A percentile compares a stretch with the other conserved stretches of the same genome.
These are phyloP conservation scores for Incurvaria masculella DNA, from an alignment of 2,888 invertebrate species.

Conservation along the genomic window DNA sequence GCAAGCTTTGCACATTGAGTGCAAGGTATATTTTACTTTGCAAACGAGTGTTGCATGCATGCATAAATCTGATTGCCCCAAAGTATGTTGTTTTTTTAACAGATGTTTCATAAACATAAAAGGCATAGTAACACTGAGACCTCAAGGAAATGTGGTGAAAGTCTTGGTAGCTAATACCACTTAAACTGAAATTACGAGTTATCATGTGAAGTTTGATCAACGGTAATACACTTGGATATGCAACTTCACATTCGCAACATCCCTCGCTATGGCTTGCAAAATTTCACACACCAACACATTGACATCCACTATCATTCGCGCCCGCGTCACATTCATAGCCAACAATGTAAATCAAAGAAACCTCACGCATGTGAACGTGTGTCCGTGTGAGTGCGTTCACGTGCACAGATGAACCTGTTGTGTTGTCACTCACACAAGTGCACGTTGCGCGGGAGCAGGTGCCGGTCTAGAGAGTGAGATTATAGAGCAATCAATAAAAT, in stretches of 20 bases:
- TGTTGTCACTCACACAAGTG: not conserved
- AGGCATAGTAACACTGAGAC: no score
- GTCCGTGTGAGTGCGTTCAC: not conserved
- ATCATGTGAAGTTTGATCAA: no score
- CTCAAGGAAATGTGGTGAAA: no score
- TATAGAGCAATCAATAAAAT: not conserved
- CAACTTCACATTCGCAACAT: no score
- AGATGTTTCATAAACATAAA: no score
- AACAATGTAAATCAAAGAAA: not conserved
- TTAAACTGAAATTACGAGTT: no score
- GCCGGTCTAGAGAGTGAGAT: not conserved
- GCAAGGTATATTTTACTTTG: slow-evolving; percentile 42
- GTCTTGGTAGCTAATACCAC: no score
- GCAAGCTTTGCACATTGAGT: slow-evolving; percentile 40
- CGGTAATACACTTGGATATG: no score
- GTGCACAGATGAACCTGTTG: not conserved
- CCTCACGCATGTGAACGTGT: not conserved
- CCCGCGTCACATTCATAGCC: not conserved
- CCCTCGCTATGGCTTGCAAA: not conserved
- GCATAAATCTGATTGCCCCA: no score
- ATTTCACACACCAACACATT: not conserved
- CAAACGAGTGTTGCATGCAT: no score
- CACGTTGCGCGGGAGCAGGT: not conserved
- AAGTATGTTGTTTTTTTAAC: no score
- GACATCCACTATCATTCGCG: not conserved